Conservation (phyloP, 2,113 vertebrate species). For the Halcyon malimbica region DNA sequence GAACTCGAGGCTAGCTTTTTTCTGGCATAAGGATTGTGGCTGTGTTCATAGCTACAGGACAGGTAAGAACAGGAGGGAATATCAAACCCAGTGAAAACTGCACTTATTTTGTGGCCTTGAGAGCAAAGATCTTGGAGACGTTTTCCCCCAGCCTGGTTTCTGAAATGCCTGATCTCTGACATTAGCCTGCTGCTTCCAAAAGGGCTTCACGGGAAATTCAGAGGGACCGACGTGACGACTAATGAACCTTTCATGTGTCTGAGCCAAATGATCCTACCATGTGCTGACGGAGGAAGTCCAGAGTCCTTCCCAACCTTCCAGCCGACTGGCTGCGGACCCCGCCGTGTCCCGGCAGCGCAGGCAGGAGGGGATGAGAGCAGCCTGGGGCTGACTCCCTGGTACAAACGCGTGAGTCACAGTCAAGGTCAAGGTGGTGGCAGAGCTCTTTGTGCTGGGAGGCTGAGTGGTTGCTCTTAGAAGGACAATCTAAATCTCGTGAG, state of each 20-base stretch:
- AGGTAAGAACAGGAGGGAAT: not conserved
- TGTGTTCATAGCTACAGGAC: not conserved
- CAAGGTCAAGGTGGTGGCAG: not conserved
- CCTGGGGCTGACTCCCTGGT: not conserved
- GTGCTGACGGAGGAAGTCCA: not conserved
- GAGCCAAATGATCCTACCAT: not conserved
- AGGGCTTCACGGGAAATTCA: not conserved
- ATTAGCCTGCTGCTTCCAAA: not conserved
- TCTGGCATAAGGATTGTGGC: not conserved
- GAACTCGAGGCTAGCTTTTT: not conserved
- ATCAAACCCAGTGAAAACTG: not conserved
- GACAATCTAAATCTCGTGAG: not conserved
- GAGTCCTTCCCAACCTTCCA: not conserved
- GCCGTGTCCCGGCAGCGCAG: rapidly evolving
- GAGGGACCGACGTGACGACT: not conserved
- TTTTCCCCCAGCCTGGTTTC: not conserved
- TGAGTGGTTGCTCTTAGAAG: not conserved
- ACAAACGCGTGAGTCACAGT: too few species aligned
- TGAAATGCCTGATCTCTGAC: not conserved
- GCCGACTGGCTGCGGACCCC: not conserved
- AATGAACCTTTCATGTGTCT: not conserved
- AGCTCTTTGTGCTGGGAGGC: not conserved
- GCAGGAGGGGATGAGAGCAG: not conserved
- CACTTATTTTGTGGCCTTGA: not conserved
- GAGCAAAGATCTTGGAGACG: not conserved